Percentiles rank a stretch among this genome's conserved stretches.
Evolutionary conservation across 2,797 vertebrate genomes (phyloP).

Genomic region (Xerus rutilus): DNA sequence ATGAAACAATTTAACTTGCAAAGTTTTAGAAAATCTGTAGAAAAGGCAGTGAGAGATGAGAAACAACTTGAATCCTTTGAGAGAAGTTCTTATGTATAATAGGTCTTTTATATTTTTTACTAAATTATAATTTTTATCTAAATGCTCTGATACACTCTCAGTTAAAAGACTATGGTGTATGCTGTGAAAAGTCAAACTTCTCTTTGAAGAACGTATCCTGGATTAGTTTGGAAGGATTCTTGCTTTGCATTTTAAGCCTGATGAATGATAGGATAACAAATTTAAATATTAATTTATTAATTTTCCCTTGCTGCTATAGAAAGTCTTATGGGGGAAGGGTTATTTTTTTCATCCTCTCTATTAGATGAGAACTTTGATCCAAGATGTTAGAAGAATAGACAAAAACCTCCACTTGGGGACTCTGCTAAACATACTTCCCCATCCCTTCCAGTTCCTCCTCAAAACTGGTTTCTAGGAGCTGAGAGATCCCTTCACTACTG

Average conservation of each 20-base stretch:
- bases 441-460: not conserved
- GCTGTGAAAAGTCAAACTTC: not conserved
- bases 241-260: not conserved
- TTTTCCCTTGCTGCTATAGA: not conserved
- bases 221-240: not conserved
- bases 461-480: not conserved
- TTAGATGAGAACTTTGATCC: not conserved
- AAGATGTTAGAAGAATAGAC: not conserved
- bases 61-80: not conserved
- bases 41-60: not conserved
- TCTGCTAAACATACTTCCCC: not conserved
- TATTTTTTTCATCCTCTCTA: not conserved
- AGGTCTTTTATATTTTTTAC: not conserved
- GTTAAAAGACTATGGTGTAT: not conserved
- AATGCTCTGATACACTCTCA: not conserved
- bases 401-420: not conserved
- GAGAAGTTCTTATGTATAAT: not conserved
- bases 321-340: not conserved
- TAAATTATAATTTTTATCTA: constrained; percentile 27
- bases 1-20: not conserved
- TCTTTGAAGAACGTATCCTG: not conserved
- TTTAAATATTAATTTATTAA: not conserved
- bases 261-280: not conserved
- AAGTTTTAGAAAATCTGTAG: constrained; percentile 37
- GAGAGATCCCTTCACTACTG: not conserved